A percentile compares a stretch with the other conserved stretches of the same genome.
Evolutionary conservation across 2,888 invertebrate genomes (phyloP).

Genomic region (Altica lythri): DNA sequence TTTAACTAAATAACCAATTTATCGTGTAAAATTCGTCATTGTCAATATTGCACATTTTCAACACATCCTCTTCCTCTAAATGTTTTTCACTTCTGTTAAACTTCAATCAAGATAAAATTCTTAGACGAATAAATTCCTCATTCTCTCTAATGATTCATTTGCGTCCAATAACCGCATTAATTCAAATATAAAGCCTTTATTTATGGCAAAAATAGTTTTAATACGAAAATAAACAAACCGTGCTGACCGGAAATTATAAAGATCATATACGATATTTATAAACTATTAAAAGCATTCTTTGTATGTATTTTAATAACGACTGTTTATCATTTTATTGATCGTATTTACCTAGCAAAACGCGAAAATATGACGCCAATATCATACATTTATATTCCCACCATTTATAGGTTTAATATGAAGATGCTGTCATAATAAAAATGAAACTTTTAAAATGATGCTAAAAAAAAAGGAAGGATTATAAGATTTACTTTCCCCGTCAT

Average conservation of each 20-base stretch:
- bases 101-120: constrained; percentile 8
- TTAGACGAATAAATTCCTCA: constrained; percentile 3
- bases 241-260: constrained; percentile 20
- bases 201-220: constrained; percentile 8
- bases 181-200: constrained; percentile 11
- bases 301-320: not conserved
- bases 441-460: no score
- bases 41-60: no score
- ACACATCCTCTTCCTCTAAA: no score
- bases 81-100: no score
- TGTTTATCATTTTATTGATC: not conserved
- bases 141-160: constrained; percentile 1
- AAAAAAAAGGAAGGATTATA: no score
- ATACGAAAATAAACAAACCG: constrained; percentile 14
- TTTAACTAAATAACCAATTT: no score
- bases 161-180: constrained; percentile 5
- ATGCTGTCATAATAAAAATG: no score
- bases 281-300: constrained; percentile 10
- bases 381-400: no score
- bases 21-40: no score
- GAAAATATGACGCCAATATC: constrained; percentile 13
- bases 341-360: not conserved
- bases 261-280: constrained; percentile 9
- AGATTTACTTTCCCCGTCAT: no score
- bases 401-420: no score